Conservation (phyloP, 2,888 invertebrate species). For the Sarcophaga carnaria region DNA sequence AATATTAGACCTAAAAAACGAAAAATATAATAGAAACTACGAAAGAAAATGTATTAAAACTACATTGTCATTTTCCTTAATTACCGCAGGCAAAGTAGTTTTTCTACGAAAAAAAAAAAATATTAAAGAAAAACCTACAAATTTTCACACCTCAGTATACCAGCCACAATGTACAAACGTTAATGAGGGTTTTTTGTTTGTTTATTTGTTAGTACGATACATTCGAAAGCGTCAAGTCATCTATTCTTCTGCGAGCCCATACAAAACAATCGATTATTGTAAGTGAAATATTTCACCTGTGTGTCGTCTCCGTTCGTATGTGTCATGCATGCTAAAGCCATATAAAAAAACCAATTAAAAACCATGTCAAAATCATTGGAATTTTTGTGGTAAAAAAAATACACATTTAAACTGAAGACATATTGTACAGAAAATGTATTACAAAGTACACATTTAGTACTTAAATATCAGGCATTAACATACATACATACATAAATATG, state of each 20-base stretch:
- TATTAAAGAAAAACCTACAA: slow-evolving; percentile 2
- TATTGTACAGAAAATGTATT: not conserved
- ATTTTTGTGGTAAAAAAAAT: slow-evolving; percentile 15
- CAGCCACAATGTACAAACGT: not conserved
- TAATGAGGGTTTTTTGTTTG: slow-evolving; percentile 26
- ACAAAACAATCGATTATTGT: not conserved
- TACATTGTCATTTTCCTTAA: slow-evolving; percentile 48
- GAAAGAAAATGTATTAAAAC: not conserved
- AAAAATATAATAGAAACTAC: not conserved
- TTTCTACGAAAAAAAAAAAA: not conserved
- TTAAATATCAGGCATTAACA: slow-evolving; percentile 4
- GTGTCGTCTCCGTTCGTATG: not conserved
- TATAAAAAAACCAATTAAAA: slow-evolving; percentile 44
- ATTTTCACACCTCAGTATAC: slow-evolving; percentile 28
- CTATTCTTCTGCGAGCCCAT: not conserved
- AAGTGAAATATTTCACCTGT: slow-evolving; percentile 18
- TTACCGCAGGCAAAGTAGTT: slow-evolving; percentile 19
- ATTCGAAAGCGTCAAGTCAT: not conserved
- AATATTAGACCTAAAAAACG: not conserved
- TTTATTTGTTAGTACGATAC: too few species aligned
- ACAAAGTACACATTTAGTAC: not conserved
- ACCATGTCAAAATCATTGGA: slow-evolving; percentile 50
- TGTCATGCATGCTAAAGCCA: slow-evolving; percentile 39
- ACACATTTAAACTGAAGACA: not conserved
- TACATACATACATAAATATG: not conserved